Base-by-base conservation (phyloP, 2,888 invertebrate genomes). In the Lycaena phlaeas region DNA sequence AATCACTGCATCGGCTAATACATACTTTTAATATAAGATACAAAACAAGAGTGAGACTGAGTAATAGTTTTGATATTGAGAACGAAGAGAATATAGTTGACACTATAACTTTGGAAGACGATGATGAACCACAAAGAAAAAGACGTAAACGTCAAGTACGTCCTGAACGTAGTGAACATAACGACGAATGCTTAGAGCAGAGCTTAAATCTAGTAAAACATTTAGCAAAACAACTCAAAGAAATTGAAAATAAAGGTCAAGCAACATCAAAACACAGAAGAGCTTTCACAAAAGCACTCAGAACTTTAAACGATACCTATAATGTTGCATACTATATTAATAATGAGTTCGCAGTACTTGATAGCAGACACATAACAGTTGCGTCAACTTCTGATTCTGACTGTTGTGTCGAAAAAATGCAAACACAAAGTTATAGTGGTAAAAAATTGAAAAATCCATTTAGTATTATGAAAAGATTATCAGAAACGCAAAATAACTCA, bases 381-480 rank as follows among this genome's bases (percentile, higher is more conserved):
- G 74, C 75, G 45, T 75, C 76, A 7, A 39, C 41, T 1, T 45
- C 46, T 1, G 77, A 77, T 46, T 66, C 71, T 0, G 79, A 79
- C 40, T 64, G 64, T 41, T 54, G 63, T n/a, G 44, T 66, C 4
- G 52, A 63, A 37, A 59, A 63, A 37, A 59, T 68, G 48, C 57
- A 64, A 42, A 40, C 31, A n/a, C 46, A 53, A 10, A 47, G 52
- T 45, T 40, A 48, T 14, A 25, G 26, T 11, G 42, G 60, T 3
- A 81, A 67, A 49, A 77, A 65, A 44, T 45, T 74, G 14, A 68
- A 62, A 25, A 81, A 82, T 52, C 82, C 82, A 1, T 81, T 78
- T 43, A 73, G 66, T 44, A 62, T 79, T 27, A 36, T 81, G 2
- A 79, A 73, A 47, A 60, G 60, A 26, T 52, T 68, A 3, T 59